Conservation (phyloP, 2,113 vertebrate species). For the Macrotis lagotis region DNA sequence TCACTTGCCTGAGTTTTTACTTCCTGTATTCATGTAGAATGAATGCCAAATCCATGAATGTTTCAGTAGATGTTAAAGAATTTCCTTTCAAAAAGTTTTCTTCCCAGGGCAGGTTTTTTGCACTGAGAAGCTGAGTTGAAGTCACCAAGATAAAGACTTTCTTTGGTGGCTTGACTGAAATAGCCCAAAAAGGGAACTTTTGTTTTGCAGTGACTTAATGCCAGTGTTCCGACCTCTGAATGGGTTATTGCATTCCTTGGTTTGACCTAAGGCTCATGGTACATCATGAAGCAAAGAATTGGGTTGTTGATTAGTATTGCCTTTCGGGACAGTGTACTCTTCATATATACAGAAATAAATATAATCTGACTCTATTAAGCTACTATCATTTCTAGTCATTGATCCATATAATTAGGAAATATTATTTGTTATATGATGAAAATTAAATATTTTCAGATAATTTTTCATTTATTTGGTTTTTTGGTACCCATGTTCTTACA, state of each 20-base stretch:
- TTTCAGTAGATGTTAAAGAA: background rate
- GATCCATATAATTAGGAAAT: constrained; percentile 11
- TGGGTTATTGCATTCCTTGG: constrained; percentile 53
- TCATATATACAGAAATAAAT: constrained; percentile 37
- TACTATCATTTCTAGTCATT: constrained; percentile 28
- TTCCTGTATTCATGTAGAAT: constrained; percentile 33
- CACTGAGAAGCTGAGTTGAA: constrained; percentile 14
- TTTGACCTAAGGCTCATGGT: constrained; percentile 61
- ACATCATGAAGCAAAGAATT: constrained; percentile 35
- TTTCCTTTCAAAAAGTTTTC: constrained; percentile 49
- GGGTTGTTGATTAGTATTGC: constrained; percentile 59
- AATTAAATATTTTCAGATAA: constrained; percentile 35
- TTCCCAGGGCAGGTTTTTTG: background rate
- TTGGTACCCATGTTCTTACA: background rate
- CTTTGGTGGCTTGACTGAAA: constrained; percentile 59
- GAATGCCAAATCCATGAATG: constrained; percentile 34
- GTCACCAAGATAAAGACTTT: constrained; percentile 51
- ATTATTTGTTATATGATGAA: constrained; percentile 29
- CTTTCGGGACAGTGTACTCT: constrained; percentile 42
- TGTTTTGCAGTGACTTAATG: constrained; percentile 51
- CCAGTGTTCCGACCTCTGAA: constrained; percentile 19
- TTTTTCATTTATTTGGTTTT: background rate
- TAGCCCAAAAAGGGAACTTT: constrained; percentile 64
- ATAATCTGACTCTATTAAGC: constrained; percentile 45
- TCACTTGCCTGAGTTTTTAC: constrained; percentile 32